Percentiles rank a stretch among this genome's conserved stretches.
Conservation (phyloP, 2,888 invertebrate species). For the Heliconius ethilla region DNA sequence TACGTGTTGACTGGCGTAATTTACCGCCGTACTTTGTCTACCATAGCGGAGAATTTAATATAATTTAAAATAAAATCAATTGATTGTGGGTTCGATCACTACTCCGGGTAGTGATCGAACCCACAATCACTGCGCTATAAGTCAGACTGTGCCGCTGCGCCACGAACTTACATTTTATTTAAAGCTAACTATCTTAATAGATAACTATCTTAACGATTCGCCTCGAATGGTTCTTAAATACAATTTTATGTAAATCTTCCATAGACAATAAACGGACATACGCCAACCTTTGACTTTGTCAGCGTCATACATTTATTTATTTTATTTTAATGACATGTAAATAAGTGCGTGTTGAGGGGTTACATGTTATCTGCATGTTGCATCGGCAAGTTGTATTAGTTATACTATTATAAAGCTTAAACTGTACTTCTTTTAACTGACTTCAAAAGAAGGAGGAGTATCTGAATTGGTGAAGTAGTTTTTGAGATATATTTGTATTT, state of each 20-base stretch:
- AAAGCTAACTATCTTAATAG: background rate
- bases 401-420: conserved; percentile 3
- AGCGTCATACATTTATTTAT: conserved; percentile 28
- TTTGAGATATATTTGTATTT: no score
- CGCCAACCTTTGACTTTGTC: conserved; percentile 32
- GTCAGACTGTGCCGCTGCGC: background rate
- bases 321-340: conserved; percentile 33
- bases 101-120: background rate
- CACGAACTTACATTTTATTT: background rate
- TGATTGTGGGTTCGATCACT: no score
- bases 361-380: conserved; percentile 16
- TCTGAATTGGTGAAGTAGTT: no score
- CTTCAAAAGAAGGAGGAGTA: background rate
- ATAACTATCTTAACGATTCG: conserved; percentile 5
- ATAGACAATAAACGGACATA: conserved; percentile 36
- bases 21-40: no score
- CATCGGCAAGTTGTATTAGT: conserved; percentile 3
- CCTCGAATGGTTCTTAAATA: conserved; percentile 2
- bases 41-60: background rate
- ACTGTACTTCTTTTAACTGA: background rate
- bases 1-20: no score
- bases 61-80: no score
- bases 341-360: conserved; percentile 10
- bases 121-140: background rate
- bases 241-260: conserved; percentile 28